These are phyloP conservation scores for Diarsia dahlii DNA, from an alignment of 2,888 invertebrate genomes.

Conservation along the genomic window DNA sequence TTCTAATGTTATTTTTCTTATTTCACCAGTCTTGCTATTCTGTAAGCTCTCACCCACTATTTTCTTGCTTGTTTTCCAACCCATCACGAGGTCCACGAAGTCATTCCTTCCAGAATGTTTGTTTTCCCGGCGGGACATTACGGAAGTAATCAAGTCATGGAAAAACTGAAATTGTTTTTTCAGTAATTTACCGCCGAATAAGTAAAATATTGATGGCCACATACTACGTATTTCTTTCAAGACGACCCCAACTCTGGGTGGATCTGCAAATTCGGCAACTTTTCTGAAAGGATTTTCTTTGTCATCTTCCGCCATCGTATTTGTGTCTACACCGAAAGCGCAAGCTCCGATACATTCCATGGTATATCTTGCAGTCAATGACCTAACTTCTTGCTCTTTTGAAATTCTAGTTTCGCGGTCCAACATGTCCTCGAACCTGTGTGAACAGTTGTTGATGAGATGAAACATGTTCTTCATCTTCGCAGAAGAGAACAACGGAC, in stretches of 20 bases:
- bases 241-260: background rate
- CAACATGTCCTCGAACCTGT: constrained; percentile 54
- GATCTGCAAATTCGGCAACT: constrained; percentile 2
- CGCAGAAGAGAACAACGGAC: constrained; percentile 65
- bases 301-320: constrained; percentile 27
- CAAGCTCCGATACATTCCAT: constrained; percentile 57
- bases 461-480: constrained; percentile 69
- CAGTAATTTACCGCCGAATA: background rate
- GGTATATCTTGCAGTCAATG: constrained; percentile 50
- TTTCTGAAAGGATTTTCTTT: constrained; percentile 38
- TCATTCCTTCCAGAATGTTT: constrained; percentile 56
- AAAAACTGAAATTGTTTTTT: constrained; percentile 49
- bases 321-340: constrained; percentile 42
- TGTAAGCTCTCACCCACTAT: constrained; percentile 69
- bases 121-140: constrained; percentile 53
- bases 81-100: constrained; percentile 62
- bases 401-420: constrained; percentile 46
- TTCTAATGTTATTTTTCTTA: constrained; percentile 43
- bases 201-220: constrained; percentile 41
- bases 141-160: constrained; percentile 42
- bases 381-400: constrained; percentile 38
- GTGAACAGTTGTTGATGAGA: constrained; percentile 60
- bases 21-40: constrained; percentile 44
- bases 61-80: constrained; percentile 60
- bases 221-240: constrained; percentile 4